Conservation (phyloP, 2,113 vertebrate genomes). For the Brachypodius melanocephalos region DNA sequence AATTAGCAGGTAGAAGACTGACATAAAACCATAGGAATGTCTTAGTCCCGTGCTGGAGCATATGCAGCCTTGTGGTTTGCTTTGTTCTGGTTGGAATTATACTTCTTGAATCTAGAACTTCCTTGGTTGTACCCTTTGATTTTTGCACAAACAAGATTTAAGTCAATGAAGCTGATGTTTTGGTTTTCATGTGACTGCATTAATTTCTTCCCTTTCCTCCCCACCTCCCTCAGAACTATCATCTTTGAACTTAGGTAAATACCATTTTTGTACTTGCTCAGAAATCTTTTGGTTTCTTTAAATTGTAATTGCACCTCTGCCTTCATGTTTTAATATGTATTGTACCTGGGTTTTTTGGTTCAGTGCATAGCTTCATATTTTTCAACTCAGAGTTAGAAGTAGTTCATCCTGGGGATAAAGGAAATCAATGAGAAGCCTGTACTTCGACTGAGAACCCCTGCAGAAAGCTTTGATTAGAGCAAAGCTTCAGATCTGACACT, state of each 20-base stretch:
- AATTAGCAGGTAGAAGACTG: not conserved
- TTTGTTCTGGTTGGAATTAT: not conserved
- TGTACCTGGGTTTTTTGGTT: not conserved
- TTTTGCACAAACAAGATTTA: not conserved
- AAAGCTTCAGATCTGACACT: slow-evolving; percentile 27
- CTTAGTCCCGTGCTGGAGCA: not conserved
- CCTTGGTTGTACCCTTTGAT: not conserved
- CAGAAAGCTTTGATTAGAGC: slow-evolving; percentile 52
- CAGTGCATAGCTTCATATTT: slow-evolving; percentile 2
- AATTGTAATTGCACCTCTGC: not conserved
- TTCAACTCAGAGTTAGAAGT: slow-evolving; percentile 8
- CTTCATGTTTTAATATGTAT: not conserved
- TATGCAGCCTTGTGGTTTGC: not conserved
- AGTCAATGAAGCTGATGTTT: not conserved
- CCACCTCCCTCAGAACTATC: not conserved
- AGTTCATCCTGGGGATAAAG: not conserved
- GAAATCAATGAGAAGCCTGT: slow-evolving; percentile 17
- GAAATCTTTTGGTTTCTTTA: not conserved
- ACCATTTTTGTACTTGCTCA: not conserved
- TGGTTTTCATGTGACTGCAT: not conserved
- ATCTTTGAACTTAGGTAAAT: not conserved
- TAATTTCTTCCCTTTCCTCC: not conserved
- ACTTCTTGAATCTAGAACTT: not conserved
- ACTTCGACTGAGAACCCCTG: slow-evolving; percentile 13
- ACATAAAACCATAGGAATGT: not conserved